phyloP scores from a whole-genome alignment of 2,113 vertebrate species.

The Sciurus niger region DNA sequence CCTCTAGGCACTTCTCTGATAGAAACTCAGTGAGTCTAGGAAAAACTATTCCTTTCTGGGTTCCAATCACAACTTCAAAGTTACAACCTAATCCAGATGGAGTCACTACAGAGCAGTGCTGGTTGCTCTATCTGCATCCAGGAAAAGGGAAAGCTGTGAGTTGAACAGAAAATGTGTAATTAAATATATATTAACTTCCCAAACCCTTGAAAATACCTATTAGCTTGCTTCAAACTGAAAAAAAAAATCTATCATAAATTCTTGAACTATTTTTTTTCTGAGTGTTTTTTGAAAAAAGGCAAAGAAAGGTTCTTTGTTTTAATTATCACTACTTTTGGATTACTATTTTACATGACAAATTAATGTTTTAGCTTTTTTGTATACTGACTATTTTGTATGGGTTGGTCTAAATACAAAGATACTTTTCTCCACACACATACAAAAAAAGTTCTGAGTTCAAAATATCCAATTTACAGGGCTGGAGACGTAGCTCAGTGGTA shows the following conservation, averaged over 20 bases:
- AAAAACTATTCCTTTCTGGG: background rate
- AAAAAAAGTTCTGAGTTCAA: background rate
- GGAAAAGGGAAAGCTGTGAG: background rate
- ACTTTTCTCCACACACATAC: background rate
- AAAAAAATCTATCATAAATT: background rate
- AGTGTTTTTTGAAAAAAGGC: conserved; percentile 42
- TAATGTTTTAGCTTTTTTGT: background rate
- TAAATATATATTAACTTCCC: background rate
- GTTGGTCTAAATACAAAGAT: background rate
- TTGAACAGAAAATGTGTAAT: background rate
- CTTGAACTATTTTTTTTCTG: background rate
- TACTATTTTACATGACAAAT: background rate
- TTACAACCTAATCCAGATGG: background rate
- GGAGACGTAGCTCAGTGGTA: background rate
- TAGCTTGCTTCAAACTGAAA: background rate
- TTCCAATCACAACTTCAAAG: background rate
- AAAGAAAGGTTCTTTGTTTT: conserved; percentile 39
- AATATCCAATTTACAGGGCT: background rate
- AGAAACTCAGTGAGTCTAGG: background rate
- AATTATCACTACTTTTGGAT: background rate
- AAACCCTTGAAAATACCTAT: background rate
- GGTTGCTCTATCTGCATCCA: background rate
- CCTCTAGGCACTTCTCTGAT: background rate
- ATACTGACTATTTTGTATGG: background rate
- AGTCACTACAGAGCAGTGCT: background rate